phyloP scores from a whole-genome alignment of 2,888 invertebrate genomes.

The Cacoxenus indagator region DNA sequence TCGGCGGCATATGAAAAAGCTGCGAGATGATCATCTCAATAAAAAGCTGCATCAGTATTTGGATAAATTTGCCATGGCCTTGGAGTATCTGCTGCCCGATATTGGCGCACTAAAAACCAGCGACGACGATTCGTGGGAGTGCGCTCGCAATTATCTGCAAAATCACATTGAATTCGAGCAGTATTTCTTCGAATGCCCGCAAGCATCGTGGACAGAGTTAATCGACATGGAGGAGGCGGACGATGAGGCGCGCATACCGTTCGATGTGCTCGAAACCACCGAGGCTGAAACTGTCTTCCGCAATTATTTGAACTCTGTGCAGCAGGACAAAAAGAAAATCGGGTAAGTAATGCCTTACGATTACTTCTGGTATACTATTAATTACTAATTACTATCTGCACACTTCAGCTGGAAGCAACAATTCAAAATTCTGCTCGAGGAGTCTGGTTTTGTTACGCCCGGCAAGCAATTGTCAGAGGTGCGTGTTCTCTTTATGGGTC shows the following conservation, averaged over 20 bases:
- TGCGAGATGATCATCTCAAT: slow-evolving; percentile 85
- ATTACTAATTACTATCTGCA: background rate
- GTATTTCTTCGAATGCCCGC: slow-evolving; percentile 90
- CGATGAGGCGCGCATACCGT: slow-evolving; percentile 86
- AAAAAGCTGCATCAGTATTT: slow-evolving; percentile 83
- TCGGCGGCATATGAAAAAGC: slow-evolving; percentile 82
- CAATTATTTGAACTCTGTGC: slow-evolving; percentile 90
- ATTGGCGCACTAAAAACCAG: slow-evolving; percentile 75
- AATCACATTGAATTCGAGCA: slow-evolving; percentile 93
- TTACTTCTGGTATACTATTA: background rate
- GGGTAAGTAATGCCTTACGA: slow-evolving; percentile 77
- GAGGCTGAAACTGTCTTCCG: slow-evolving; percentile 94
- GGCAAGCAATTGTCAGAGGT: slow-evolving; percentile 95
- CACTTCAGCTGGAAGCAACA: slow-evolving; percentile 87
- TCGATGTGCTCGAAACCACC: slow-evolving; percentile 89
- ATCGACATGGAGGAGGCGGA: slow-evolving; percentile 75
- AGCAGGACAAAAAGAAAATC: slow-evolving; percentile 91
- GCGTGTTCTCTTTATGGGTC: slow-evolving; percentile 90
- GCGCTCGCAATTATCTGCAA: slow-evolving; percentile 87
- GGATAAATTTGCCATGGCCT: slow-evolving; percentile 81
- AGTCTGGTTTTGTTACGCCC: slow-evolving; percentile 94
- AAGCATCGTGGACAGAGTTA: slow-evolving; percentile 83
- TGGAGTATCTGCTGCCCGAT: slow-evolving; percentile 85
- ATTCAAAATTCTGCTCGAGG: slow-evolving; percentile 92
- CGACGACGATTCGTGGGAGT: slow-evolving; percentile 85